Evolutionary conservation across 2,888 invertebrate species (phyloP).

Genomic region (Polyploca ridens): DNA sequence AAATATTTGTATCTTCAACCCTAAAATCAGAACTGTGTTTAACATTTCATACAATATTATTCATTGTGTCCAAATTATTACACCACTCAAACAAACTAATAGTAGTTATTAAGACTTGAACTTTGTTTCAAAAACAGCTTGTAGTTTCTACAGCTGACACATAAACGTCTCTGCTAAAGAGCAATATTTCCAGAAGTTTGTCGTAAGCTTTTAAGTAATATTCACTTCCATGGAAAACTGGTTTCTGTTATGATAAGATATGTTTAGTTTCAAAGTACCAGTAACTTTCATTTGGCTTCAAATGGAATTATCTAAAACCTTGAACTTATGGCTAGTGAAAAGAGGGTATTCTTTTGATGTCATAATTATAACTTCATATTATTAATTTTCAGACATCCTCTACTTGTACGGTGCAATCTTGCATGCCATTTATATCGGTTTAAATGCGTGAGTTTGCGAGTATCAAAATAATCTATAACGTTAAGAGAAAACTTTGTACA

Average conservation of each 20-base stretch:
- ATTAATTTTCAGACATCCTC: no score
- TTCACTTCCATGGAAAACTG: background rate
- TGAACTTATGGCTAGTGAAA: no score
- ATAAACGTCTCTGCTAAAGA: background rate
- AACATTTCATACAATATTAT: constrained; percentile 4
- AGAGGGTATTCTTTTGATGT: no score
- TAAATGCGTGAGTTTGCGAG: no score
- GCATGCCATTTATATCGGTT: no score
- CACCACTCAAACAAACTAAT: background rate
- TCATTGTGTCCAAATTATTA: background rate
- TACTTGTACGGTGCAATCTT: no score
- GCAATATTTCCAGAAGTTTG: background rate
- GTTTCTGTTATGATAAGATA: background rate
- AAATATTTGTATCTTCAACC: background rate
- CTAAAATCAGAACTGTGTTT: background rate
- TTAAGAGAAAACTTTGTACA: no score
- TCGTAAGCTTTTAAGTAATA: constrained; percentile 1
- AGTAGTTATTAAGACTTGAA: background rate
- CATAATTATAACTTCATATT: no score
- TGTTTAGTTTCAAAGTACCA: background rate
- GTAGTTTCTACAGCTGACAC: background rate
- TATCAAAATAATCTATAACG: no score
- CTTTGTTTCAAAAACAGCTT: constrained; percentile 7
- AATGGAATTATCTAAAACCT: background rate
- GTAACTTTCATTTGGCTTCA: background rate